A percentile compares a stretch with the other conserved stretches of the same genome.
Evolutionary conservation across 2,888 invertebrate species (phyloP).

Genomic region (Hypomecis punctinalis): DNA sequence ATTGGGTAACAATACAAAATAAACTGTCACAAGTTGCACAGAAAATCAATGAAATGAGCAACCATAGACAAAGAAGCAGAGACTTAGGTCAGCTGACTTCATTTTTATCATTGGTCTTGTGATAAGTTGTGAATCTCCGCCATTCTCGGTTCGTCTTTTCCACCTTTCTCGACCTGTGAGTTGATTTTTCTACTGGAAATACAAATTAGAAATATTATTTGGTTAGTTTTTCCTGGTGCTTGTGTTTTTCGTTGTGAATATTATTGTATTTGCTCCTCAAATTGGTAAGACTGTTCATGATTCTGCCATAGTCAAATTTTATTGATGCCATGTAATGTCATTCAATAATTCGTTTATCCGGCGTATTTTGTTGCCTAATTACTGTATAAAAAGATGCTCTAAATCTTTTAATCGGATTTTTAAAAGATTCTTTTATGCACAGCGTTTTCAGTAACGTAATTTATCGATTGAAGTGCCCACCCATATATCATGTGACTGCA

Average conservation of each 20-base stretch:
- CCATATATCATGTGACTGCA: slow-evolving; percentile 61
- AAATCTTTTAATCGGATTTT: not conserved
- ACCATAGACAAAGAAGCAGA: slow-evolving; percentile 71
- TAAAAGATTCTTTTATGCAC: not conserved
- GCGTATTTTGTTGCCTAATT: slow-evolving; percentile 21
- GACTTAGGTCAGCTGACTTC: slow-evolving; percentile 83
- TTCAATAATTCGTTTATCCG: slow-evolving; percentile 44
- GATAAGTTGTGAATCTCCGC: slow-evolving; percentile 83
- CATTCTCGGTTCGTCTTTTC: slow-evolving; percentile 83
- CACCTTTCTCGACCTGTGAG: slow-evolving; percentile 81
- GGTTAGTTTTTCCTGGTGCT: slow-evolving; percentile 57
- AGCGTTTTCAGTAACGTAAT: not conserved
- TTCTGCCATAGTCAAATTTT: slow-evolving; percentile 58
- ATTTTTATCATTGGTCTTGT: slow-evolving; percentile 85
- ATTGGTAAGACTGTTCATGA: slow-evolving; percentile 64
- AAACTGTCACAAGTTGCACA: slow-evolving; percentile 17
- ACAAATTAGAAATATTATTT: slow-evolving; percentile 48
- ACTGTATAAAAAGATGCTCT: not conserved
- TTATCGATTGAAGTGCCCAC: slow-evolving; percentile 36
- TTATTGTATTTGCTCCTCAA: slow-evolving; percentile 45
- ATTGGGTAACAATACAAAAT: no score
- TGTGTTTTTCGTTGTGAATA: slow-evolving; percentile 61
- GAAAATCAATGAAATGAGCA: slow-evolving; percentile 66
- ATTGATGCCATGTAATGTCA: slow-evolving; percentile 54
- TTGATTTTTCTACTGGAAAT: slow-evolving; percentile 64